These are phyloP conservation scores for Xyliphius kryptos DNA, from an alignment of 2,113 vertebrate genomes.

Conservation along the genomic window DNA sequence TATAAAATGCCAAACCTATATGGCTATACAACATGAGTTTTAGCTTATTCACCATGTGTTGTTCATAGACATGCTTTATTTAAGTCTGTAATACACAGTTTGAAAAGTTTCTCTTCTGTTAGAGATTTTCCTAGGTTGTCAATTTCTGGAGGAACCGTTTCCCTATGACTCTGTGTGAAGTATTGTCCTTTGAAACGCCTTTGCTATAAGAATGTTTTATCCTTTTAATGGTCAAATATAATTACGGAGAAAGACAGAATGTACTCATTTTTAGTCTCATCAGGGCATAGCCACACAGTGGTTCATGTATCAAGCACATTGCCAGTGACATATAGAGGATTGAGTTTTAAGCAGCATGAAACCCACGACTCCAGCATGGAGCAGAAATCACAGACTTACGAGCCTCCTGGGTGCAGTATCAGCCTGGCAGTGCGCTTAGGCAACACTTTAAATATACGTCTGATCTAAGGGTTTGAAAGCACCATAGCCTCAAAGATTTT, in stretches of 20 bases:
- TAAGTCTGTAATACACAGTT: too few relatives aligned
- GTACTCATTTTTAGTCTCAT: conserved; percentile 18
- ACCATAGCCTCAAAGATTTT: conserved; percentile 44
- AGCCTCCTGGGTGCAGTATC: conserved; percentile 56
- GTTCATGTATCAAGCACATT: conserved; percentile 42
- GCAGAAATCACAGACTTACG: conserved; percentile 54
- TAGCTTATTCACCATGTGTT: too few relatives aligned
- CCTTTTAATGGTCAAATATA: conserved; percentile 15
- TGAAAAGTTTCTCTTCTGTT: conserved; percentile 5
- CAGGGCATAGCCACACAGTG: conserved; percentile 24
- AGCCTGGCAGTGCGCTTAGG: conserved; percentile 53
- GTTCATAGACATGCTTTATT: too few relatives aligned
- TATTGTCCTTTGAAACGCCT: neutral
- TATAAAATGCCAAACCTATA: neutral
- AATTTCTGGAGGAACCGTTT: neutral
- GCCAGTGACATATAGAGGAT: conserved; percentile 46
- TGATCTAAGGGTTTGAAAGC: conserved; percentile 52
- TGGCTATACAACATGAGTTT: conserved; percentile 3
- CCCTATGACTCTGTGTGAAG: conserved; percentile 9
- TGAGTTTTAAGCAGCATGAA: conserved; percentile 44
- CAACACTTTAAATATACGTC: conserved; percentile 56
- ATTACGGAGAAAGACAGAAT: conserved; percentile 16
- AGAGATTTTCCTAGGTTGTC: conserved; percentile 10
- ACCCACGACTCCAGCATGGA: conserved; percentile 41
- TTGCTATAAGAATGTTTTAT: too few relatives aligned